These are phyloP conservation scores for Prostheceraeus crozeri DNA, from an alignment of 2,888 invertebrate genomes.

Conservation along the genomic window DNA sequence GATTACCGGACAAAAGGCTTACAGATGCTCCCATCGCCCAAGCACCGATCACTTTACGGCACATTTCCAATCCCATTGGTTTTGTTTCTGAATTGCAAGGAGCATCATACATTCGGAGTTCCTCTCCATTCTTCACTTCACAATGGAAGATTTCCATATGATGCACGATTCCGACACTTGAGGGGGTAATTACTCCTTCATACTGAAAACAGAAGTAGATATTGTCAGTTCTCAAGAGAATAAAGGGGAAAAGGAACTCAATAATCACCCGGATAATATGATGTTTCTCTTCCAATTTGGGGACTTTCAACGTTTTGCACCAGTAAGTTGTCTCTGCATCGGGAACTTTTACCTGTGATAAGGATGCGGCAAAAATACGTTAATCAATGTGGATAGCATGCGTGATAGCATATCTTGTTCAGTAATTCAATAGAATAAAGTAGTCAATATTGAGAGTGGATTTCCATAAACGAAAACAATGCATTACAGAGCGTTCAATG, in stretches of 20 bases:
- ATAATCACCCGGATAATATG: constrained; percentile 65
- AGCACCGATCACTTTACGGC: constrained; percentile 77
- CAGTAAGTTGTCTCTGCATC: constrained; percentile 86
- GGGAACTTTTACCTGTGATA: constrained; percentile 65
- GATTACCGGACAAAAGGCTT: too few species aligned
- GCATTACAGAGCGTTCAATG: too few species aligned
- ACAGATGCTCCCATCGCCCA: constrained; percentile 94
- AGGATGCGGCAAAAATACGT: not conserved
- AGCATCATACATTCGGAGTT: constrained; percentile 69
- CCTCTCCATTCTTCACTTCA: constrained; percentile 62
- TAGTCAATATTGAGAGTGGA: too few species aligned
- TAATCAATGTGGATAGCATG: not conserved
- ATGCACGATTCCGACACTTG: constrained; percentile 80
- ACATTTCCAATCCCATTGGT: constrained; percentile 65
- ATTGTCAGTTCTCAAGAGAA: not conserved
- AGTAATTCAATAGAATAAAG: too few species aligned
- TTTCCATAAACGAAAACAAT: too few species aligned
- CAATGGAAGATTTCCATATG: constrained; percentile 98
- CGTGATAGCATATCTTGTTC: not conserved
- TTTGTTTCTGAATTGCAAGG: constrained; percentile 67
- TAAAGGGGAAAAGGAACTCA: not conserved
- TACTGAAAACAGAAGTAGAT: constrained; percentile 61
- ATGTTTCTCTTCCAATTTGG: constrained; percentile 65
- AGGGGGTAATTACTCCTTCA: constrained; percentile 71
- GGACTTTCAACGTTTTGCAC: constrained; percentile 78